Evolutionary conservation across 1,140 invertebrate genomes (phyloP).

Genomic region (Paramacrobiotus metropolitanus): DNA sequence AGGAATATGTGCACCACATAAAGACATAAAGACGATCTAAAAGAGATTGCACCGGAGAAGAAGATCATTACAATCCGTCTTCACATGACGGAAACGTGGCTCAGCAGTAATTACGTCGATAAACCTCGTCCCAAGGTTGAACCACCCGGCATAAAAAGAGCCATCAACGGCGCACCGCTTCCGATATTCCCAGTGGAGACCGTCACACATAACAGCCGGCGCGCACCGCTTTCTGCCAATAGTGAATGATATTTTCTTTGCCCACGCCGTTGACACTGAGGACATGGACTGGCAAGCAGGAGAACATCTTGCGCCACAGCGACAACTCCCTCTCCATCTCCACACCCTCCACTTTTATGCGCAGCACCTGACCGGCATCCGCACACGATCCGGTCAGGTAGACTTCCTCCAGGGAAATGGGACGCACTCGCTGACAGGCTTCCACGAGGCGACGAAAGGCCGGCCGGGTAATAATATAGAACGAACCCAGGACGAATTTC

Average conservation of each 20-base stretch:
- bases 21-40: no score
- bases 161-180: no score
- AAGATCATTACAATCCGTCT: no score
- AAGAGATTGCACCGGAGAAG: no score
- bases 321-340: not conserved
- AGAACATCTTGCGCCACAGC: slow-evolving; percentile 5
- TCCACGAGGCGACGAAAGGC: not conserved
- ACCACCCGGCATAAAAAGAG: no score
- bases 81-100: no score
- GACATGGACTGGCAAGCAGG: not conserved
- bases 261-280: not conserved
- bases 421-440: not conserved
- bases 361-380: not conserved
- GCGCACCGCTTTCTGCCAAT: not conserved
- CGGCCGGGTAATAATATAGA: not conserved
- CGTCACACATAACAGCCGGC: slow-evolving; percentile 3
- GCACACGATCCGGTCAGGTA: not conserved
- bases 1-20: no score
- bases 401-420: not conserved
- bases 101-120: no score
- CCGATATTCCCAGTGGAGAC: no score
- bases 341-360: not conserved
- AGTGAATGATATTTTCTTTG: not conserved
- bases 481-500: not conserved
- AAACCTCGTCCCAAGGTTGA: no score